These are phyloP conservation scores for Cervus canadensis DNA, from an alignment of 2,113 vertebrate genomes.

Conservation along the genomic window DNA sequence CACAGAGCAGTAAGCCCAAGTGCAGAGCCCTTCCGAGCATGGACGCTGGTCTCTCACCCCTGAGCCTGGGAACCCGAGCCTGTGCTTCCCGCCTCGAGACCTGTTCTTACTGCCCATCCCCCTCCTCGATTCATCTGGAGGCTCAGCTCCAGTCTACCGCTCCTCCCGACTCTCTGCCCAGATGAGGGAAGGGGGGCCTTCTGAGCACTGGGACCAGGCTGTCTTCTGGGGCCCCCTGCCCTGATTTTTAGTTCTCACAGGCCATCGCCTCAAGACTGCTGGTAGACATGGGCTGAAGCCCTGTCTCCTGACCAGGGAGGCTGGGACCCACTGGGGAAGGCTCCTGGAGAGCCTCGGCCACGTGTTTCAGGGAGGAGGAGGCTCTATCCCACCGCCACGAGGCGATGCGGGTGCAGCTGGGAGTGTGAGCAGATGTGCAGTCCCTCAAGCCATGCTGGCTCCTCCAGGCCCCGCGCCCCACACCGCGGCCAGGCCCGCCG, in stretches of 20 bases:
- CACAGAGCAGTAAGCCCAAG: neutral
- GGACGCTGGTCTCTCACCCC: neutral
- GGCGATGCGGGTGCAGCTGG: neutral
- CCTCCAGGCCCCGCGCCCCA: rapidly evolving
- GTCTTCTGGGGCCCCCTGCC: neutral
- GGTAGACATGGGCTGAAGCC: neutral
- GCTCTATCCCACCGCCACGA: neutral
- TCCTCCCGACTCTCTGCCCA: neutral
- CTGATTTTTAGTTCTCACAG: neutral
- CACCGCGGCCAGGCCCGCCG: rapidly evolving
- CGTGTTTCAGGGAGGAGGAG: neutral
- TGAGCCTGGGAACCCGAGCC: neutral
- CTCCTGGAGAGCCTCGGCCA: neutral
- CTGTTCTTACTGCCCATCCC: neutral
- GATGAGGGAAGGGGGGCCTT: neutral
- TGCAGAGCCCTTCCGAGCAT: rapidly evolving
- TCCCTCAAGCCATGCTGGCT: neutral
- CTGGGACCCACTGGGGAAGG: neutral
- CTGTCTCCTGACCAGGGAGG: neutral
- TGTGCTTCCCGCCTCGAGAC: too few species aligned
- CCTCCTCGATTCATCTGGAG: neutral
- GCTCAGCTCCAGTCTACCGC: neutral
- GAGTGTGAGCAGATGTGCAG: neutral
- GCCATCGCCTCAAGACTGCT: too few species aligned
- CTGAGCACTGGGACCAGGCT: too few species aligned